A percentile compares a stretch with the other conserved stretches of the same genome.
phyloP scores from a whole-genome alignment of 2,888 invertebrate species.

The Eumerus sabulonum region DNA sequence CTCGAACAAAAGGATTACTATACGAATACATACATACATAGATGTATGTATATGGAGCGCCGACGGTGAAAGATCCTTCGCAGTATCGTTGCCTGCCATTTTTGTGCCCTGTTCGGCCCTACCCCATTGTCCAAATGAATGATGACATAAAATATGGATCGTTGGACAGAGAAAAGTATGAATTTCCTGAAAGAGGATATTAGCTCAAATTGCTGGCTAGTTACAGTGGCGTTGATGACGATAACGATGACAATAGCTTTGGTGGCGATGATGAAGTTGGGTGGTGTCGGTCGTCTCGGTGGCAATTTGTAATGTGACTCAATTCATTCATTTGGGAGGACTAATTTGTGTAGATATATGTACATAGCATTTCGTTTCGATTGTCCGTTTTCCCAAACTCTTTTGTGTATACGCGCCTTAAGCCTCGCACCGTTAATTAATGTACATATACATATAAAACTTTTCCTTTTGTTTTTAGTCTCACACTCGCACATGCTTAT shows the following conservation, averaged over 20 bases:
- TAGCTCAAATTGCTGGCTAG: constrained; percentile 60
- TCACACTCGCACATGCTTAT: no score
- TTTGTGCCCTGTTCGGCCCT: constrained; percentile 2
- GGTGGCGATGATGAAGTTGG: neutral
- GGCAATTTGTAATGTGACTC: constrained; percentile 65
- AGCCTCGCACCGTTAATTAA: constrained; percentile 24
- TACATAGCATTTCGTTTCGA: neutral
- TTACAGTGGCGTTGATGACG: constrained; percentile 47
- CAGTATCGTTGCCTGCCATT: neutral
- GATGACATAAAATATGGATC: constrained; percentile 61
- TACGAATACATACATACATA: no score
- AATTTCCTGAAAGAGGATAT: constrained; percentile 66
- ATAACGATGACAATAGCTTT: constrained; percentile 39
- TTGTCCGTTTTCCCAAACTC: constrained; percentile 1
- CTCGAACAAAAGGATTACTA: constrained; percentile 27
- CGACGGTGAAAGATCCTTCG: neutral
- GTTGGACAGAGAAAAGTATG: constrained; percentile 61
- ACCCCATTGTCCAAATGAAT: constrained; percentile 43
- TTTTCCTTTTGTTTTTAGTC: no score
- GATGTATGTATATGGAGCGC: neutral
- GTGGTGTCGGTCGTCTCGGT: constrained; percentile 21
- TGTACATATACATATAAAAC: constrained; percentile 3
- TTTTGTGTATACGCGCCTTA: constrained; percentile 10
- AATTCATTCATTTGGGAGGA: constrained; percentile 48
- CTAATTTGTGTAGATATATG: constrained; percentile 37